Evolutionary conservation across 2,797 vertebrate species (phyloP), one percentile per base, ranked within the genome.

Genomic region (Pitangus sulphuratus): DNA sequence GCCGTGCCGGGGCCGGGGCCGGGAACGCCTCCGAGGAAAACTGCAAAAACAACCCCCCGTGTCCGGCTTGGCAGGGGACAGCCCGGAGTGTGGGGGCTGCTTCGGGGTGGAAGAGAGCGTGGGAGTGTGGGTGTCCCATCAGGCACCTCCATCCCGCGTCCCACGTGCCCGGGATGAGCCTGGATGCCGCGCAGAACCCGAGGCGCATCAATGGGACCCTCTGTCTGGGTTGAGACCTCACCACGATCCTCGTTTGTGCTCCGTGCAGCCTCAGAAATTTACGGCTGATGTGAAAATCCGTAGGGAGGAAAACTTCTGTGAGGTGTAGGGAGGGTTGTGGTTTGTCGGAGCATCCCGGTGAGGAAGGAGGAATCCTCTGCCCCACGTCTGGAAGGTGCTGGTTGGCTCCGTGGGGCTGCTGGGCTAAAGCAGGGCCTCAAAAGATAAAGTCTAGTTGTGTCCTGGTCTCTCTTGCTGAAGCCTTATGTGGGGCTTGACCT

Each of bases 191-290:
- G 4, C 1, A 1, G 48, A 62, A 5, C 40, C 71, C 33, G 1
- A 6, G 50, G 26, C 18, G 8, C n/a, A 8, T n/a, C 2, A 4
- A 11, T 26, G 60, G 47, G 62, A 80, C 4, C 47, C 9, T 3
- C 1, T 0, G 2, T 14, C 25, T 51, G 69, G 2, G 4, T 2
- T 8, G n/a, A 24, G n/a, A 37, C 13, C 71, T 85, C 28, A 0
- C 4, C 5, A 0, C 0, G 1, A 7, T 44, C 84, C 78, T 75
- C 28, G 2, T 0, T 22, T 22, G 45, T 33, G 57, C 80, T 44
- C 7, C 66, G 47, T 26, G 1, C 3, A 26, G 24, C 70, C 28
- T 39, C 7, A 5, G 19, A 21, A 68, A 5, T 6, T 3, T 5
- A 0, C 30, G 9, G 69, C 80, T 15, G 61, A 2, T 10, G 6